These are phyloP conservation scores for Mus musculus DNA, from an alignment of 2,113 vertebrate species.

Conservation along the genomic window GRCm39 chr6:39973001-39973500, in stretches of 20 bases:
- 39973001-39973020: background rate
- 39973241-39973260: rapidly evolving
- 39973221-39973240: background rate
- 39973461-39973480: background rate
- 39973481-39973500: background rate
- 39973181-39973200: background rate
- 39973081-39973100: rapidly evolving
- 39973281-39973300: background rate
- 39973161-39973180: background rate
- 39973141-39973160: background rate
- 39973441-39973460: background rate
- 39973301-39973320: background rate
- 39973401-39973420: background rate
- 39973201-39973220: background rate
- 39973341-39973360: background rate
- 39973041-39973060: rapidly evolving
- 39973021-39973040: too few relatives aligned
- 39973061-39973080: rapidly evolving
- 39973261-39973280: background rate
- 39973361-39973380: rapidly evolving
- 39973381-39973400: background rate
- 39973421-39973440: background rate
- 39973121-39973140: background rate
- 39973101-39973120: background rate
- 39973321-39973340: background rate